Conservation (phyloP, 2,113 vertebrate genomes). For the Eidolon helvum region DNA sequence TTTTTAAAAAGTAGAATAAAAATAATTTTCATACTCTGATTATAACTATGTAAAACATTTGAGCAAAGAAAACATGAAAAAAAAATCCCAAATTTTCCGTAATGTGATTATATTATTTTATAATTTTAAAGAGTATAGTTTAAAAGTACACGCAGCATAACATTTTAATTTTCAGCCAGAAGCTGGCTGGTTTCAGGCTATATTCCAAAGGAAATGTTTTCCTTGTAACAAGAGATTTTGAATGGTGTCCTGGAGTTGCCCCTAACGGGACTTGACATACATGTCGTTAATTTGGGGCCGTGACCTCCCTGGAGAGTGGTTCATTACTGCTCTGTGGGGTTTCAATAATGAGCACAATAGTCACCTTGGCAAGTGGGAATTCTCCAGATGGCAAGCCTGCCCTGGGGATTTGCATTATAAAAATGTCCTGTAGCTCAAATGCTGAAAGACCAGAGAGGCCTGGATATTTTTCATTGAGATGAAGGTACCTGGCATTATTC, state of each 20-base stretch:
- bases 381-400: constrained; percentile 40
- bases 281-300: constrained; percentile 27
- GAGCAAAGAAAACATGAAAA: not conserved
- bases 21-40: not conserved
- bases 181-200: not conserved
- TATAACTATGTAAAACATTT: not conserved
- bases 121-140: not conserved
- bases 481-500: not conserved
- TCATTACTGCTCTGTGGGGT: constrained; percentile 48
- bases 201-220: constrained; percentile 11
- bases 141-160: not conserved
- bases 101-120: not conserved
- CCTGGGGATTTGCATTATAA: not conserved
- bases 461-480: not conserved
- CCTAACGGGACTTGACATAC: constrained; percentile 45
- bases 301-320: constrained; percentile 36
- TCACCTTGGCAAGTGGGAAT: constrained; percentile 35
- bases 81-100: not conserved
- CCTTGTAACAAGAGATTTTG: not conserved
- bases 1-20: not conserved
- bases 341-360: constrained; percentile 28
- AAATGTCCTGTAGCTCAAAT: not conserved
- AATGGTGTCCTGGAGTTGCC: constrained; percentile 9
- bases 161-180: not conserved
- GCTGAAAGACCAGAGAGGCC: not conserved